Evolutionary conservation across 2,888 invertebrate genomes (phyloP), one percentile per base, ranked within the genome.

Genomic region (Lysandra bellargus): DNA sequence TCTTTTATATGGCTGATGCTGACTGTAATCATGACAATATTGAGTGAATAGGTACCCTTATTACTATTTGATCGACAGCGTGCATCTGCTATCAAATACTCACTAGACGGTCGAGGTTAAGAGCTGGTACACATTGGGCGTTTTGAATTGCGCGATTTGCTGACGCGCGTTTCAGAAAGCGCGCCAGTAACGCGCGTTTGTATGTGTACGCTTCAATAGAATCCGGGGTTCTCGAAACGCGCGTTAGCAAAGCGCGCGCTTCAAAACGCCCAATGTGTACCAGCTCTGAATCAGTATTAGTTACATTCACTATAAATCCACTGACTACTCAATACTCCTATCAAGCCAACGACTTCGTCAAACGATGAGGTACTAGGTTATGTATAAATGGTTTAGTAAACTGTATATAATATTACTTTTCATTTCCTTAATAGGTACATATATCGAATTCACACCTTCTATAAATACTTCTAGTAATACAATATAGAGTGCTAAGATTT

Each of bases 11-110:
- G 57, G 14, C 57, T 30, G 64, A 64, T 12, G 30, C 9, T 64
- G 61, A 23, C 30, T 64, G 23, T 64, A 64, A 23, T 30, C 7
- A 9, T 64, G 30, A 64, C 64, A 30, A 64, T 64, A 57, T 76
- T 76, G 53, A 76, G 57, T 69, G 76, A 79, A 79, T 76, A 79
- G 79, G 79, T 79, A 79, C 79, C 79, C 57, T 69, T 77, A 37
- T 33, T 69, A 69, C 33, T 30, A 76, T 53, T 76, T 30, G 23
- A 69, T 69, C 75, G 64, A 77, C 23, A 30, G 69, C 40, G 12
- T 40, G 60, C 61, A 78, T 64, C 30, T 64, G 64, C 30, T 64
- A 64, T 64, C 30, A 37, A 14, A 30, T 33, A 69, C 33, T 33
- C 69, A 69, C 14, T 69, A 69, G 33, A 23, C 23, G 23, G 23